Evolutionary conservation across 2,797 vertebrate genomes (phyloP).

Genomic region (Myotis findleyi): DNA sequence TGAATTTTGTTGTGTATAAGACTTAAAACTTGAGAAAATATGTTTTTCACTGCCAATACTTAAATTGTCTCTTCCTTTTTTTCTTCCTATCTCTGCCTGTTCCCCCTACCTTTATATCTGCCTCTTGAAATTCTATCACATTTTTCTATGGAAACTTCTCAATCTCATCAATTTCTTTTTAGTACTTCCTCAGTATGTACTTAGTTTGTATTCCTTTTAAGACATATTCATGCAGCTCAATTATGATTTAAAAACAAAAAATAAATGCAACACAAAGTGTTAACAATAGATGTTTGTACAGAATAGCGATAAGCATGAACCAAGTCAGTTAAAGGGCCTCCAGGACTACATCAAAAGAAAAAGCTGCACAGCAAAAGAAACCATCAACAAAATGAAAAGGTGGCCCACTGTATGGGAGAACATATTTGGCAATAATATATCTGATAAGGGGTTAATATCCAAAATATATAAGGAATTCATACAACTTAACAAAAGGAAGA

Average conservation of each 20-base stretch:
- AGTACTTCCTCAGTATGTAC: background rate
- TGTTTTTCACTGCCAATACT: background rate
- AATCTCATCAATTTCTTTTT: constrained; percentile 12
- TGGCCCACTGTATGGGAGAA: too few relatives aligned
- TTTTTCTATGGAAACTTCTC: constrained; percentile 19
- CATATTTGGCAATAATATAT: too few relatives aligned
- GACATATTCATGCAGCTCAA: background rate
- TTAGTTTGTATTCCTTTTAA: constrained; percentile 44
- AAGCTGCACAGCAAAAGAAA: too few relatives aligned
- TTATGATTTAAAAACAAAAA: constrained; percentile 37
- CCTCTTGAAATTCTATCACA: constrained; percentile 4
- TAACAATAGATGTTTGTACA: background rate
- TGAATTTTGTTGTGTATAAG: background rate
- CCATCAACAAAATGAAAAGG: too few relatives aligned
- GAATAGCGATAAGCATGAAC: background rate
- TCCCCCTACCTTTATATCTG: background rate
- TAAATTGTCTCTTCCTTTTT: background rate
- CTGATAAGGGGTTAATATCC: too few relatives aligned
- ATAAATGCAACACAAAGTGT: background rate
- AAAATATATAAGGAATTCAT: too few relatives aligned
- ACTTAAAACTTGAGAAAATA: constrained; percentile 1
- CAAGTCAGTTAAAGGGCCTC: background rate
- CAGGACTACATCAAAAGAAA: background rate
- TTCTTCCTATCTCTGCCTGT: background rate
- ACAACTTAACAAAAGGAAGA: too few relatives aligned